Conservation (phyloP, 2,797 vertebrate genomes). For the Amazona finschi region DNA sequence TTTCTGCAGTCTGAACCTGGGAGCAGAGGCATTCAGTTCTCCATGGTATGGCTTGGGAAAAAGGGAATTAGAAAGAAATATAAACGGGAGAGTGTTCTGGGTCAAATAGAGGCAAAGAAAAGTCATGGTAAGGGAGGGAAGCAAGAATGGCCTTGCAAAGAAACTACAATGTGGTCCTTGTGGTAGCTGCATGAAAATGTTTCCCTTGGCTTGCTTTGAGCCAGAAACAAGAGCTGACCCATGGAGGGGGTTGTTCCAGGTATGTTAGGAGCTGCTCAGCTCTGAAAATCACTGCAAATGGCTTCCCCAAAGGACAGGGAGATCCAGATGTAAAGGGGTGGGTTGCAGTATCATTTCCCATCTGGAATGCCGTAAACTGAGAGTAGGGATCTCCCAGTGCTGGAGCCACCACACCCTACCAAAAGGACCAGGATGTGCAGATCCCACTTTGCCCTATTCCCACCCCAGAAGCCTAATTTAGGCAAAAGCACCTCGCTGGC, state of each 20-base stretch:
- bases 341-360: rapidly evolving
- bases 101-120: neutral
- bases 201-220: neutral
- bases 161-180: neutral
- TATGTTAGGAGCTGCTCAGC: neutral
- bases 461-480: neutral
- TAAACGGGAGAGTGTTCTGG: neutral
- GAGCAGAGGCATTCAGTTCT: neutral
- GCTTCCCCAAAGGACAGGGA: neutral
- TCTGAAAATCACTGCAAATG: neutral
- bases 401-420: neutral
- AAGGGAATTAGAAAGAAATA: neutral
- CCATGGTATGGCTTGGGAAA: neutral
- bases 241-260: neutral
- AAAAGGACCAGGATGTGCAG: neutral
- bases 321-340: neutral
- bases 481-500: neutral
- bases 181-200: neutral
- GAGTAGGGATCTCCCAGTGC: rapidly evolving
- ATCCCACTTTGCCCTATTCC: neutral
- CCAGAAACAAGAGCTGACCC: neutral
- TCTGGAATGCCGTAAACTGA: neutral
- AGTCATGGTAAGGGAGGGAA: neutral
- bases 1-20: neutral
- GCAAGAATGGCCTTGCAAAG: neutral